A percentile compares a stretch with the other conserved stretches of the same genome.
phyloP scores from a whole-genome alignment of 2,113 vertebrate species.

The Panthera tigris region DNA sequence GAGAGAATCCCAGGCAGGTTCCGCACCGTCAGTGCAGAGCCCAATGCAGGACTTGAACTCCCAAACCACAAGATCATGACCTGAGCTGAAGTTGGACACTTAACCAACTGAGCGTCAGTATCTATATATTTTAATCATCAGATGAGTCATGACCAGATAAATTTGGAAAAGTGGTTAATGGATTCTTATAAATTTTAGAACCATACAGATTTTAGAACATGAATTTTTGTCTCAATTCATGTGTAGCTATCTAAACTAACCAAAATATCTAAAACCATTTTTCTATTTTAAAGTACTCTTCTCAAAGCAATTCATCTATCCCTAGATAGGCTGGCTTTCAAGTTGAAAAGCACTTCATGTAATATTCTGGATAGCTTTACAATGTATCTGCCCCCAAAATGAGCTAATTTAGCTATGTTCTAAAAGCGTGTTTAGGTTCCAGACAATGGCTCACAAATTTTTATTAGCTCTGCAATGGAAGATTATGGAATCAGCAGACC shows the following conservation, averaged over 20 bases:
- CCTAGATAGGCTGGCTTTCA: neutral
- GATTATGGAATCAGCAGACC: neutral
- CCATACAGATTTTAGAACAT: neutral
- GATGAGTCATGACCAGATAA: neutral
- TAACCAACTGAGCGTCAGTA: neutral
- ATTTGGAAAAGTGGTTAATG: neutral
- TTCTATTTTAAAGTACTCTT: neutral
- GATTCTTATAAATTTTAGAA: constrained; percentile 11
- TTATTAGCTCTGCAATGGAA: neutral
- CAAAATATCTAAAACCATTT: constrained; percentile 2
- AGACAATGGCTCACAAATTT: neutral
- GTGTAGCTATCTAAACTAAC: neutral
- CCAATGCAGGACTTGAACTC: no score
- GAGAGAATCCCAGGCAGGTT: no score
- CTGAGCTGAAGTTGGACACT: no score
- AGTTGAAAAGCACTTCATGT: neutral
- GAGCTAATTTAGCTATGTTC: neutral
- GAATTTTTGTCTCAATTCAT: neutral
- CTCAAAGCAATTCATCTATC: neutral
- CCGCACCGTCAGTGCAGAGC: no score
- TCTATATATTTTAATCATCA: neutral
- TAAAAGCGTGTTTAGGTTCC: neutral
- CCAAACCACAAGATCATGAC: no score
- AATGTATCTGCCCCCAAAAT: neutral
- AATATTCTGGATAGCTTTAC: constrained; percentile 7